A percentile compares a stretch with the other conserved stretches of the same genome.
phyloP scores from a whole-genome alignment of 2,888 invertebrate species.

The Metallyticus violacea region DNA sequence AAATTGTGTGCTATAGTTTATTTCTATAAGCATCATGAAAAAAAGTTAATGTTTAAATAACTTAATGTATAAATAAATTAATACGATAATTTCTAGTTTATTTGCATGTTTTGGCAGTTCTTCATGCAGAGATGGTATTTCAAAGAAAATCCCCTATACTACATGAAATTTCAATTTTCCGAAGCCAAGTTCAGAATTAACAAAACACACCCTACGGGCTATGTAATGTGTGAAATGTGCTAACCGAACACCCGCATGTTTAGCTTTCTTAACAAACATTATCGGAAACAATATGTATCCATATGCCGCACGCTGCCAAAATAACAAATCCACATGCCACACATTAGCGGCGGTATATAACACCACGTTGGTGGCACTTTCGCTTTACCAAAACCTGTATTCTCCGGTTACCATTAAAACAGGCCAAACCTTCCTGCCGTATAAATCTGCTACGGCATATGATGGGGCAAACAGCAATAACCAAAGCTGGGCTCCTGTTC shows the following conservation, averaged over 20 bases:
- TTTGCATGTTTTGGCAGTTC: too few species aligned
- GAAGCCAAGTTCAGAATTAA: not conserved
- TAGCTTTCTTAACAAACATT: not conserved
- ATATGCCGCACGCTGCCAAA: not conserved
- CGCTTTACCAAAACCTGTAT: not conserved
- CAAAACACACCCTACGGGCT: not conserved
- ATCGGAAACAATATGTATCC: not conserved
- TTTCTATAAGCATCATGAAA: too few species aligned
- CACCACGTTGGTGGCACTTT: not conserved
- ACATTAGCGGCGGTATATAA: not conserved
- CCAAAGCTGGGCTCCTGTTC: not conserved
- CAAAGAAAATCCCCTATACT: too few species aligned
- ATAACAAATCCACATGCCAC: not conserved
- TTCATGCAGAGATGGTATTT: too few species aligned
- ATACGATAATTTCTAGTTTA: too few species aligned
- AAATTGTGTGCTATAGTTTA: too few species aligned
- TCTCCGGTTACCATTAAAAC: not conserved
- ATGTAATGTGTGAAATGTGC: not conserved
- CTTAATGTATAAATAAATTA: too few species aligned
- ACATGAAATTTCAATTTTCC: too few species aligned
- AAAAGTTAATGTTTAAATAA: too few species aligned
- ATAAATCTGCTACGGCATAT: not conserved
- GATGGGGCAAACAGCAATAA: not conserved
- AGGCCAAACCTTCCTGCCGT: not conserved
- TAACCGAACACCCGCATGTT: not conserved